These are phyloP conservation scores for Sarotherodon lohbergeri DNA, from an alignment of 2,113 vertebrate species.

Conservation along the genomic window DNA sequence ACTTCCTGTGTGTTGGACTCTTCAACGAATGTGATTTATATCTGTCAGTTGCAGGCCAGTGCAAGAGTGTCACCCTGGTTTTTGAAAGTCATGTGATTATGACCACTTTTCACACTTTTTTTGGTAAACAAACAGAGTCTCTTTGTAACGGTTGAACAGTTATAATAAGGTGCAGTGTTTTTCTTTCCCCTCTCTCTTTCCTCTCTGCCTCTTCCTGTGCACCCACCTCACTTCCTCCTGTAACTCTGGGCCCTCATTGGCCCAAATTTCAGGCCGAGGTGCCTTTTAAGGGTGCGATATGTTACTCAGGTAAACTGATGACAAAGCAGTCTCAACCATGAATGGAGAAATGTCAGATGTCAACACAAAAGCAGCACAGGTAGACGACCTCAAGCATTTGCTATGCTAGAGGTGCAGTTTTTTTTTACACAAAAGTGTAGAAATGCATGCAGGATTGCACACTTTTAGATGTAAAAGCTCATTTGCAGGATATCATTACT, in stretches of 20 bases:
- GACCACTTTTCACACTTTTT: neutral
- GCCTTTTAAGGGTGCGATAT: conserved; percentile 53
- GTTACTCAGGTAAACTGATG: neutral
- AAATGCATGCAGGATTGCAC: neutral
- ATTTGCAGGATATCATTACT: neutral
- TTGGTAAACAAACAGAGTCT: neutral
- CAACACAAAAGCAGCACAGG: neutral
- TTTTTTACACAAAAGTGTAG: neutral
- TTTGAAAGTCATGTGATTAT: neutral
- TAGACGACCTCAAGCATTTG: neutral
- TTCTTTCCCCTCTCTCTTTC: conserved; percentile 11
- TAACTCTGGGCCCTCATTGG: conserved; percentile 26
- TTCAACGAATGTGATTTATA: neutral
- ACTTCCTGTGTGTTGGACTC: neutral
- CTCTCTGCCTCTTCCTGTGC: conserved; percentile 40
- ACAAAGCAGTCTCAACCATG: neutral
- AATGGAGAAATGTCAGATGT: neutral
- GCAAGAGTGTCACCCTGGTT: neutral
- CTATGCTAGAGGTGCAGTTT: neutral
- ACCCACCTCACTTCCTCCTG: conserved; percentile 51
- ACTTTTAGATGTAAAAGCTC: neutral
- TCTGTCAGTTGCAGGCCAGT: neutral
- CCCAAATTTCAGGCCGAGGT: neutral
- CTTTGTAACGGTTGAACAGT: neutral
- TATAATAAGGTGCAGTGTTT: conserved; percentile 5